A percentile compares a stretch with the other conserved stretches of the same genome.
phyloP scores from a whole-genome alignment of 2,888 invertebrate genomes.

The Limnephilus auricula region DNA sequence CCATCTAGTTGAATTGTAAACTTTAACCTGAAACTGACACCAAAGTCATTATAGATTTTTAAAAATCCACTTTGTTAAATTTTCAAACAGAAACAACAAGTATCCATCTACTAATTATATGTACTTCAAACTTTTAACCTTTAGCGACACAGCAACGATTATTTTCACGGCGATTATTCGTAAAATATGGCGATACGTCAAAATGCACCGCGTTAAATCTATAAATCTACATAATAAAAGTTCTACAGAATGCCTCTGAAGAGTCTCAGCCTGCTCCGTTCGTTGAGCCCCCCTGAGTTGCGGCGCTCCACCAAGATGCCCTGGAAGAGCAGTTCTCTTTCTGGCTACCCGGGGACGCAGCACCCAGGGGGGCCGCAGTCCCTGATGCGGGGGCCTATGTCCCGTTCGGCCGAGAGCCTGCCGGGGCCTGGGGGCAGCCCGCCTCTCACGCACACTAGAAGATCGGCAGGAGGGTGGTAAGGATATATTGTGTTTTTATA shows the following conservation, averaged over 20 bases:
- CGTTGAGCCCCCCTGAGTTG: constrained; percentile 69
- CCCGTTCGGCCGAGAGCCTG: constrained; percentile 72
- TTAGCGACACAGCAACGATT: neutral
- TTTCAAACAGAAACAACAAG: too few relatives aligned
- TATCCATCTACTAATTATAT: too few relatives aligned
- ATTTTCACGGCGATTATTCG: neutral
- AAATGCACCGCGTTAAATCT: neutral
- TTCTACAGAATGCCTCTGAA: constrained; percentile 72
- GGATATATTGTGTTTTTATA: neutral
- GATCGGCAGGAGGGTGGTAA: constrained; percentile 62
- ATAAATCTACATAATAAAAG: neutral
- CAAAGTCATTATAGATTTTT: too few relatives aligned
- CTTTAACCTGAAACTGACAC: neutral
- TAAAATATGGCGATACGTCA: neutral
- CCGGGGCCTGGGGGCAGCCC: constrained; percentile 55
- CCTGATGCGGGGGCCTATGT: constrained; percentile 35
- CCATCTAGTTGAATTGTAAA: neutral
- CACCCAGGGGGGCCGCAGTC: constrained; percentile 7
- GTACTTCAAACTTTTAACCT: neutral
- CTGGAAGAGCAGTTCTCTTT: constrained; percentile 12
- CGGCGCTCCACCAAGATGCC: constrained; percentile 33
- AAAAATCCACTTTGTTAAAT: too few relatives aligned
- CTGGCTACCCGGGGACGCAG: constrained; percentile 19
- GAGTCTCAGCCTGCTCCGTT: constrained; percentile 71
- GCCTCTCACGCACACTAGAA: constrained; percentile 57